Percentiles rank a stretch among this genome's conserved stretches.
phyloP scores from a whole-genome alignment of 2,113 vertebrate genomes.

The Ia io region DNA sequence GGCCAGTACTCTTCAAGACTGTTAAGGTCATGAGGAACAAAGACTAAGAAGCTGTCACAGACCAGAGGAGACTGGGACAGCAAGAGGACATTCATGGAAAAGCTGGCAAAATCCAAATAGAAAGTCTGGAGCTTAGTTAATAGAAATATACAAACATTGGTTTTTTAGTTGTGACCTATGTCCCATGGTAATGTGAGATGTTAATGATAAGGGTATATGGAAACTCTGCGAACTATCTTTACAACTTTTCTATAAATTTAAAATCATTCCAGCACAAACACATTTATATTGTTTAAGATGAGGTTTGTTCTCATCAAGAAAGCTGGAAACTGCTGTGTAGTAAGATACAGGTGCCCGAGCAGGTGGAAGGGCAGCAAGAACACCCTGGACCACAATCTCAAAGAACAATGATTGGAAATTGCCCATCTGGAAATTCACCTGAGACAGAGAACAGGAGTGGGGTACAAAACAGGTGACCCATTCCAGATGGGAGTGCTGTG shows the following conservation, averaged over 20 bases:
- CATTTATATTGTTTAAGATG: background rate
- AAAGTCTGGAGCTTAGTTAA: background rate
- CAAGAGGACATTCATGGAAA: background rate
- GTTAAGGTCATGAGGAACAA: background rate
- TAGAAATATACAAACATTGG: background rate
- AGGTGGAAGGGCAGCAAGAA: background rate
- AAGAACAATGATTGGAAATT: background rate
- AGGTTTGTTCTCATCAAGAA: background rate
- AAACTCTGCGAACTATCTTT: background rate
- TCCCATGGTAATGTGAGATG: background rate
- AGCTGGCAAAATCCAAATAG: background rate
- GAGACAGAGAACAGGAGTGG: background rate
- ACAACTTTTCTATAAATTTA: background rate
- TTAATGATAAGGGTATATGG: background rate
- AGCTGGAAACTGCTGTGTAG: background rate
- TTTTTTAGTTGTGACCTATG: background rate
- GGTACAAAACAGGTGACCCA: background rate
- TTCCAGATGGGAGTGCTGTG: background rate
- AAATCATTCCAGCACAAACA: background rate
- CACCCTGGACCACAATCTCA: background rate
- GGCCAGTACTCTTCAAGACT: background rate
- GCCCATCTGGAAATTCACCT: background rate
- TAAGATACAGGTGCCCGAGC: background rate
- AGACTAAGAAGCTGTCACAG: background rate
- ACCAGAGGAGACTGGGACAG: background rate